A percentile compares a stretch with the other conserved stretches of the same genome.
These are phyloP conservation scores for Polypedilum pembai DNA, from an alignment of 1,140 invertebrate genomes.

Conservation along the genomic window DNA sequence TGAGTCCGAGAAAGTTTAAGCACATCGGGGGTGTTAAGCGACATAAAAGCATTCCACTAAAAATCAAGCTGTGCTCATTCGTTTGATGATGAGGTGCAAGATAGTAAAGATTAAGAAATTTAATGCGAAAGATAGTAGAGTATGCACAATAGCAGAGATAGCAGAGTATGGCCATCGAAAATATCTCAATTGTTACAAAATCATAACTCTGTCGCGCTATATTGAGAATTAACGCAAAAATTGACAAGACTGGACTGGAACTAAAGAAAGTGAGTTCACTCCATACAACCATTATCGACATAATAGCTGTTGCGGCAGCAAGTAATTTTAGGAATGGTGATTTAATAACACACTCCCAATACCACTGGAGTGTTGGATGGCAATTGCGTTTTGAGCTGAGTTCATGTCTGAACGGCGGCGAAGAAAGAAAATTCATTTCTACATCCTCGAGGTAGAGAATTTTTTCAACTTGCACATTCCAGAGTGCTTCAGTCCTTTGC, in stretches of 20 bases:
- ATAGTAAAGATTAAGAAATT: slow-evolving; percentile 94
- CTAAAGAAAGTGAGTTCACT: slow-evolving; percentile 98
- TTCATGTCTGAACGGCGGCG: slow-evolving; percentile 50
- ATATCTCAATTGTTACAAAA: slow-evolving; percentile 88
- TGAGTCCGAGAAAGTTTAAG: slow-evolving; percentile 94
- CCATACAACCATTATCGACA: slow-evolving; percentile 92
- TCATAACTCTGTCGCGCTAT: slow-evolving; percentile 74
- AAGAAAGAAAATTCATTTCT: slow-evolving; percentile 65
- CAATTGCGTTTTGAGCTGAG: slow-evolving; percentile 41
- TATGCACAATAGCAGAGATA: slow-evolving; percentile 97
- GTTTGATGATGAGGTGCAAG: slow-evolving; percentile 95
- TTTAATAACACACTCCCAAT: slow-evolving; percentile 81
- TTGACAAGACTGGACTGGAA: slow-evolving; percentile 78
- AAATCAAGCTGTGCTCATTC: slow-evolving; percentile 97
- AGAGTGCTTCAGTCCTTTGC: slow-evolving; percentile 86
- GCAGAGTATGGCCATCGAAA: slow-evolving; percentile 83
- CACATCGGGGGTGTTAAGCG: slow-evolving; percentile 96
- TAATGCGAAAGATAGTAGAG: slow-evolving; percentile 93
- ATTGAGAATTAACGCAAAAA: slow-evolving; percentile 90
- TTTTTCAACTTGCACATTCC: slow-evolving; percentile 75
- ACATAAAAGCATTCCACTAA: slow-evolving; percentile 95
- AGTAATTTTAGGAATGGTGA: slow-evolving; percentile 65
- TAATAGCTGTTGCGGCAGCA: slow-evolving; percentile 63
- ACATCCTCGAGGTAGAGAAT: slow-evolving; percentile 83
- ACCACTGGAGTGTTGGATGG: slow-evolving; percentile 74